Evolutionary conservation across 2,797 vertebrate species (phyloP), one percentile per base, ranked within the genome.

Genomic region (Anguilla megastoma): DNA sequence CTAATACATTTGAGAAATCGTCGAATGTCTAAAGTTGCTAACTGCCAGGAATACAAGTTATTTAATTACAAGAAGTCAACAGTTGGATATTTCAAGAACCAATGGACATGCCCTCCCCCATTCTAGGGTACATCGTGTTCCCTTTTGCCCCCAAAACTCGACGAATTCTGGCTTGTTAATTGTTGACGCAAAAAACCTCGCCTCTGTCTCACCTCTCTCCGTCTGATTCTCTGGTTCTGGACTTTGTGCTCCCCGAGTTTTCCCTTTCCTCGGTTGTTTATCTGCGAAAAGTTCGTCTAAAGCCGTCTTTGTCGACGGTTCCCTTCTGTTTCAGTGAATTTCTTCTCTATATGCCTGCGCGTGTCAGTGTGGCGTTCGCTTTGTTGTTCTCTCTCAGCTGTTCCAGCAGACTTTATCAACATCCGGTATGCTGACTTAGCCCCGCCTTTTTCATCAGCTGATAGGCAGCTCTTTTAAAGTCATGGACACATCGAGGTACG

Each of bases 311-410:
- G 10, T 50, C 21, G 79, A 45, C 45, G 21, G 79, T 16, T 56
- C 21, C 7, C 12, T 85, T 85, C 27, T 85, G n/a, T 30, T 85
- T 58, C 16, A 10, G 83, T 84, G 1, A 30, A 50, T 54, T 56
- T 30, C 82, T 84, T 85, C 83, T 85, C 18, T 84, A 1, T 85
- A 1, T 58, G n/a, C 30, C 48, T 56, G 12, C n/a, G 7, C 48
- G 66, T 86, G 90, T 89, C 88, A 48, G 52, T 30, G 91, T 92
- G 89, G 91, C 92, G 89, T 86, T 86, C 48, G 91, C 93, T 95
- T 94, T 95, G 95, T 95, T 95, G 91, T 94, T 92, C 93, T 94
- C 89, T 90, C 93, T 94, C 95, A 95, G 94, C 95, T 96, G 95
- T 95, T 95, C 93, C 92, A 92, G 63, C 74, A 58, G 88, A 87